These are phyloP conservation scores for Bombus difficillimus DNA, from an alignment of 1,140 invertebrate genomes.

Conservation along the genomic window DNA sequence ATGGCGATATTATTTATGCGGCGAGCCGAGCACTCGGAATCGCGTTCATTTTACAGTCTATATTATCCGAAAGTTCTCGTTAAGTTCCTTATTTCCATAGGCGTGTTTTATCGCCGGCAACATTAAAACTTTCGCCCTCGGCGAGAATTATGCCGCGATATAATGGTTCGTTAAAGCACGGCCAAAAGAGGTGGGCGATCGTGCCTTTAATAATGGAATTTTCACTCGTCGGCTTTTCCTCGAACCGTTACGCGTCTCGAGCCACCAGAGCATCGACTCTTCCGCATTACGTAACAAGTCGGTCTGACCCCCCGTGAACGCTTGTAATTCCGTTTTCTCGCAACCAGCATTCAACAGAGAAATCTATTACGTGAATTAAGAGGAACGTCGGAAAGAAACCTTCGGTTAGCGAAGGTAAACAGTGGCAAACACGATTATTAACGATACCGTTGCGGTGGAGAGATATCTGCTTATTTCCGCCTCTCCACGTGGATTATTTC, in stretches of 20 bases:
- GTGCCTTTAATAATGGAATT: constrained; percentile 34
- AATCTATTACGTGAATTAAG: constrained; percentile 39
- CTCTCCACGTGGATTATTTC: background rate
- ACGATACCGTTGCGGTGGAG: too few species aligned
- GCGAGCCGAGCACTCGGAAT: background rate
- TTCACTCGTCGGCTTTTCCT: constrained; percentile 8
- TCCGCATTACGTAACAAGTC: constrained; percentile 41
- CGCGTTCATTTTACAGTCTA: constrained; percentile 49
- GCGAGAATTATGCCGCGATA: constrained; percentile 34
- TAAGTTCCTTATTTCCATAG: constrained; percentile 45
- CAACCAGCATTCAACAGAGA: constrained; percentile 12
- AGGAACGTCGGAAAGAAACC: background rate
- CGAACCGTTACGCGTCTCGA: background rate
- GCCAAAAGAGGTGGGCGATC: constrained; percentile 16
- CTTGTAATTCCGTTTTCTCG: constrained; percentile 32
- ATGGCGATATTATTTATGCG: constrained; percentile 7
- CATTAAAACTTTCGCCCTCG: constrained; percentile 49
- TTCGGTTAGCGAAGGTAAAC: background rate
- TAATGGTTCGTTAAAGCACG: constrained; percentile 25
- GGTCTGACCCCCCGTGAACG: constrained; percentile 11
- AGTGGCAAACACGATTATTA: background rate
- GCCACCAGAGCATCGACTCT: background rate
- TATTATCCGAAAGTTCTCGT: constrained; percentile 41
- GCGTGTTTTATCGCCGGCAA: constrained; percentile 44
- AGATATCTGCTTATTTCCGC: background rate